A percentile compares a stretch with the other conserved stretches of the same genome.
phyloP scores from a whole-genome alignment of 2,113 vertebrate species.

The Hippocampus mohnikei region DNA sequence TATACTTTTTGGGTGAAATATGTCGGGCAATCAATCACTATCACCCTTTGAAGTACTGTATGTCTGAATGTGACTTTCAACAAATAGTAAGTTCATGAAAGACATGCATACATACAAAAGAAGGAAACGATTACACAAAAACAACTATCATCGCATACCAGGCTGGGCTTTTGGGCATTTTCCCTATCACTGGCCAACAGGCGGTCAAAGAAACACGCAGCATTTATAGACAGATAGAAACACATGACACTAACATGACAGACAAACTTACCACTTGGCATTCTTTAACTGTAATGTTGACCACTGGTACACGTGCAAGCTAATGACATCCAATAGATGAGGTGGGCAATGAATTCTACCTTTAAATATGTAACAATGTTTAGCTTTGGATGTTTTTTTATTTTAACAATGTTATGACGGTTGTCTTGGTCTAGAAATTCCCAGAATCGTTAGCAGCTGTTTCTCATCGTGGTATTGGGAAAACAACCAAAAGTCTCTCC shows the following conservation, averaged over 20 bases:
- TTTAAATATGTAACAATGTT: too few species aligned
- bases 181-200: constrained; percentile 2
- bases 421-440: not conserved
- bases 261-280: not conserved
- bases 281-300: not conserved
- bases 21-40: constrained; percentile 4
- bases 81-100: not conserved
- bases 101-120: not conserved
- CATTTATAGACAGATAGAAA: not conserved
- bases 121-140: not conserved
- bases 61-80: constrained; percentile 20
- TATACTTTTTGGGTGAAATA: not conserved
- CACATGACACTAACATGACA: not conserved
- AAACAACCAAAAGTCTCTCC: not conserved
- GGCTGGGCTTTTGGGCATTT: not conserved
- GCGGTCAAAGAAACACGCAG: not conserved
- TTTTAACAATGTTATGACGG: not conserved
- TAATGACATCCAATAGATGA: too few species aligned
- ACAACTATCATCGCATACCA: not conserved
- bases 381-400: too few species aligned
- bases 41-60: not conserved
- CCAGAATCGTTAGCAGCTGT: not conserved
- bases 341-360: too few species aligned
- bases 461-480: not conserved
- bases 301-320: too few species aligned